Evolutionary conservation across 2,888 invertebrate species (phyloP).

Genomic region (Calameuta idolon): DNA sequence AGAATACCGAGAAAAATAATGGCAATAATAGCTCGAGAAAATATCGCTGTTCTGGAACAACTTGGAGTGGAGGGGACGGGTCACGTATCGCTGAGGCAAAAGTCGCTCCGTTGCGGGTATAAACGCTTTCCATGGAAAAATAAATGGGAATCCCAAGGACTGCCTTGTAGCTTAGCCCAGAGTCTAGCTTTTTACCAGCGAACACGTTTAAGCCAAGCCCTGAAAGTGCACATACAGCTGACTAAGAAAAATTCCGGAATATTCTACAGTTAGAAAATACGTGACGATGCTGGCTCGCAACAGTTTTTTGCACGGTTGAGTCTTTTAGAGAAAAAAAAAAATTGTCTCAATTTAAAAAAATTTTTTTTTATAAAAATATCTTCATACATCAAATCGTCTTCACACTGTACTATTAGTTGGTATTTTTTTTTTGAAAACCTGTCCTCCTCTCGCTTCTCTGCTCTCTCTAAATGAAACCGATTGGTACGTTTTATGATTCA

Average conservation of each 20-base stretch:
- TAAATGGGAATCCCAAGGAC: background rate
- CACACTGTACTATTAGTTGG: no score
- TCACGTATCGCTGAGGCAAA: background rate
- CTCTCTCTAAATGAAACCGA: background rate
- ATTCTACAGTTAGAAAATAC: background rate
- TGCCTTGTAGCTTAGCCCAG: background rate
- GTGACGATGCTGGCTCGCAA: background rate
- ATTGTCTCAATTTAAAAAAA: no score
- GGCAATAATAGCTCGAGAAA: background rate
- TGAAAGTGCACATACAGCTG: background rate
- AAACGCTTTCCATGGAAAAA: background rate
- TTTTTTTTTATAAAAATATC: background rate
- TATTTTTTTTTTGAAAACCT: background rate
- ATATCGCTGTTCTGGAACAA: background rate
- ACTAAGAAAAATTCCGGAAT: background rate
- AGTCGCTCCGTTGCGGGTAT: background rate
- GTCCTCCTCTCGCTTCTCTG: background rate
- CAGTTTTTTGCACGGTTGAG: background rate
- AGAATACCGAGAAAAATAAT: background rate
- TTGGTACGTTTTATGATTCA: background rate
- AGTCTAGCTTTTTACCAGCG: background rate
- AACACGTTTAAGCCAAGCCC: background rate
- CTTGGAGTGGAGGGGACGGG: background rate
- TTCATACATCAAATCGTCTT: background rate
- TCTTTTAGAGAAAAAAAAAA: background rate